Percentiles rank a stretch among this genome's conserved stretches.
These are phyloP conservation scores for Propsilocerus akamusi DNA, from an alignment of 1,140 invertebrate genomes.

Conservation along the genomic window DNA sequence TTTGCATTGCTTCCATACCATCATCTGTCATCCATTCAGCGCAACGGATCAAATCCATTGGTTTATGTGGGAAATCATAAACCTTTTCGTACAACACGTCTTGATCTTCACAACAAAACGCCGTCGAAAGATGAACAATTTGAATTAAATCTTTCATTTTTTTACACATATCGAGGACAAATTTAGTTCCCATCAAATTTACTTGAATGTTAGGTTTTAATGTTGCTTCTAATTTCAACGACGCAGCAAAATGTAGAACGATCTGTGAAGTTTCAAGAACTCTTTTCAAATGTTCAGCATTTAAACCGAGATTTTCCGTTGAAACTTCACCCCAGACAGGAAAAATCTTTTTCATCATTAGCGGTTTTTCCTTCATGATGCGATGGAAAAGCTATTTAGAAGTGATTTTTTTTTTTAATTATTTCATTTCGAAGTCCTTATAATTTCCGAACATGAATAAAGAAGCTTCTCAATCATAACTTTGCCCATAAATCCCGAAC, in stretches of 20 bases:
- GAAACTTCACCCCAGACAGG: constrained; percentile 47
- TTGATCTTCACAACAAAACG: constrained; percentile 53
- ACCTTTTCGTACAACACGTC: constrained; percentile 43
- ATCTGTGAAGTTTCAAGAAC: constrained; percentile 54
- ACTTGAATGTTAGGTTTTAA: constrained; percentile 52
- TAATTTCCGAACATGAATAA: constrained; percentile 54
- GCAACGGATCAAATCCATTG: constrained; percentile 44
- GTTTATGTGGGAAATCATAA: constrained; percentile 43
- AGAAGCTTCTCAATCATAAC: constrained; percentile 70
- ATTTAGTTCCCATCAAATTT: constrained; percentile 49
- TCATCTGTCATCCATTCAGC: constrained; percentile 49
- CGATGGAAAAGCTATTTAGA: background rate
- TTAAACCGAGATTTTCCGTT: constrained; percentile 36
- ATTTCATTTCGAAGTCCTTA: no score
- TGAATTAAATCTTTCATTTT: constrained; percentile 43
- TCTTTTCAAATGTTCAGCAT: constrained; percentile 25
- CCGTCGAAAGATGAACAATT: constrained; percentile 50
- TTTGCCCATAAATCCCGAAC: constrained; percentile 78
- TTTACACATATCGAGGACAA: constrained; percentile 40
- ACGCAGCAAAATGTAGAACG: constrained; percentile 85
- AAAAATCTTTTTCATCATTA: constrained; percentile 52
- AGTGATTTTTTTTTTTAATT: constrained; percentile 29
- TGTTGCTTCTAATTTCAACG: constrained; percentile 51
- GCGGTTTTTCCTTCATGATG: constrained; percentile 34
- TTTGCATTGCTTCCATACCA: constrained; percentile 40